phyloP scores from a whole-genome alignment of 2,113 vertebrate species.

The Formicarius rufipectus region DNA sequence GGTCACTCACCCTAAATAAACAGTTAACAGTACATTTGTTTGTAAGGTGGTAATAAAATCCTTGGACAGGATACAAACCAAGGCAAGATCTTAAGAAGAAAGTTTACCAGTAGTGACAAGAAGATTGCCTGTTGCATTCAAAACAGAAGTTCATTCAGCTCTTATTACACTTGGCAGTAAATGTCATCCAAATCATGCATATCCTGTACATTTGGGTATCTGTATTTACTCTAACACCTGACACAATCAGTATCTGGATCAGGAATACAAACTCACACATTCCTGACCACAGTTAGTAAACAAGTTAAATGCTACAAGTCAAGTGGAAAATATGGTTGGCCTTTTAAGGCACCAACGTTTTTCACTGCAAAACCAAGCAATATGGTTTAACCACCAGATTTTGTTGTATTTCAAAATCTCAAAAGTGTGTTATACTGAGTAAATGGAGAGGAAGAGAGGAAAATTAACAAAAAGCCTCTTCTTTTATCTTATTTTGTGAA shows the following conservation, averaged over 20 bases:
- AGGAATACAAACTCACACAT: background rate
- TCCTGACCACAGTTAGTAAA: background rate
- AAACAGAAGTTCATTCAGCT: background rate
- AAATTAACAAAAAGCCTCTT: background rate
- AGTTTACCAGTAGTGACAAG: background rate
- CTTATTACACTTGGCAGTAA: background rate
- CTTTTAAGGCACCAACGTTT: background rate
- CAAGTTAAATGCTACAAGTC: background rate
- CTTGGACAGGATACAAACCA: background rate
- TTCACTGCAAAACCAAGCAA: background rate
- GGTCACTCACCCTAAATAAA: background rate
- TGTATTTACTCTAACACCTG: background rate
- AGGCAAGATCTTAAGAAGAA: background rate
- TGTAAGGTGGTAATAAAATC: background rate
- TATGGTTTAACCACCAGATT: background rate
- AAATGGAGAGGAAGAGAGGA: background rate
- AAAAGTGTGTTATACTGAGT: background rate
- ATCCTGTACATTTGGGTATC: background rate
- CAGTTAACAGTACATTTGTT: background rate
- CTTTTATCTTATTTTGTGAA: background rate
- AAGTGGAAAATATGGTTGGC: background rate
- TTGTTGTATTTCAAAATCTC: background rate
- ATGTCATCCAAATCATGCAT: background rate
- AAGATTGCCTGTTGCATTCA: background rate
- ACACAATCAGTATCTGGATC: background rate